Percentiles rank a stretch among this genome's conserved stretches.
phyloP scores from a whole-genome alignment of 2,113 vertebrate species.

The Globicephala melas region DNA sequence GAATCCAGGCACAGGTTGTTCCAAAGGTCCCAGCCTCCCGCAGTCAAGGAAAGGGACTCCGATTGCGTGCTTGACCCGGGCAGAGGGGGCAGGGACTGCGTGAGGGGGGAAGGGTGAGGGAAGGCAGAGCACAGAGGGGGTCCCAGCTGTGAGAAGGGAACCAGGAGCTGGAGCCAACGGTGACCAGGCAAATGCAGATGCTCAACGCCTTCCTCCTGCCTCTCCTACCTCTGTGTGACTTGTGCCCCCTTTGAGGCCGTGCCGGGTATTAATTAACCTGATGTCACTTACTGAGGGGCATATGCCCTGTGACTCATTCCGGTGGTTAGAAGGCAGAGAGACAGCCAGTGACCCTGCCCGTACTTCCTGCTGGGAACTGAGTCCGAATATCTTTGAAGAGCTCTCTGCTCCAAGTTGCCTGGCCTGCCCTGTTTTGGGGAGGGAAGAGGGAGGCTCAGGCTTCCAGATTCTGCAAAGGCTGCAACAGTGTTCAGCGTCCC shows the following conservation, averaged over 20 bases:
- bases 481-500: background rate
- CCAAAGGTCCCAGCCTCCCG: no score
- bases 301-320: fast-evolving
- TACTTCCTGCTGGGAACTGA: background rate
- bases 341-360: no score
- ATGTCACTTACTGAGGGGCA: background rate
- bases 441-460: no score
- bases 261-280: background rate
- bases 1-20: background rate
- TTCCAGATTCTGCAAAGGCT: background rate
- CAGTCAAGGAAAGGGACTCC: background rate
- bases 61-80: no score
- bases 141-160: fast-evolving
- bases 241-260: background rate
- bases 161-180: background rate
- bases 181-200: no score
- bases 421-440: no score
- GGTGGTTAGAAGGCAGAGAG: background rate
- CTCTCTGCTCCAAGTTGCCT: no score
- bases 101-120: fast-evolving
- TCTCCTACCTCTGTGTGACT: background rate
- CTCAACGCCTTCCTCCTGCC: fast-evolving
- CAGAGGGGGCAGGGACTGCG: background rate
- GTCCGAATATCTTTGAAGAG: background rate
- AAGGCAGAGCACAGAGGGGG: fast-evolving